phyloP scores from a whole-genome alignment of 2,888 invertebrate species.

The Andrena dorsata region DNA sequence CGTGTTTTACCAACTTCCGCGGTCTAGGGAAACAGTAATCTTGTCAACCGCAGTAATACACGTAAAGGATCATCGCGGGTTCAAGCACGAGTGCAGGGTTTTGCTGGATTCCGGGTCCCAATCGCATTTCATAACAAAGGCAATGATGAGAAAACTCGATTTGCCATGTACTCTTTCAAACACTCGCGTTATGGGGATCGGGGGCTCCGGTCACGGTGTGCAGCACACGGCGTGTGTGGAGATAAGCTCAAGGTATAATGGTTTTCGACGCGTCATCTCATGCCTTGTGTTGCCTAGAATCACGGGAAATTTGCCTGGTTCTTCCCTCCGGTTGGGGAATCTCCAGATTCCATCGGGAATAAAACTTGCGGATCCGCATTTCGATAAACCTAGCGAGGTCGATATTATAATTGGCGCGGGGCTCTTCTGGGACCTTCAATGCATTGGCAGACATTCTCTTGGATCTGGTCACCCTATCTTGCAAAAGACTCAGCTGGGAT shows the following conservation, averaged over 20 bases:
- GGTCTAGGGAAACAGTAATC: background rate
- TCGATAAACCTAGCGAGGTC: background rate
- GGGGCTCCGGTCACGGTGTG: background rate
- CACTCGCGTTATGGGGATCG: background rate
- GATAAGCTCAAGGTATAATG: background rate
- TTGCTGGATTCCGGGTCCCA: background rate
- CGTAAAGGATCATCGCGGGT: background rate
- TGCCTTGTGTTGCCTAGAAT: conserved; percentile 6
- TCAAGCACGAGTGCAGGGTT: conserved; percentile 2
- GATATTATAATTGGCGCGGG: background rate
- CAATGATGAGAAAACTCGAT: background rate
- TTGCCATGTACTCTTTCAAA: background rate
- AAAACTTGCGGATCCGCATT: too few relatives aligned
- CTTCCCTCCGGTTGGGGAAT: background rate
- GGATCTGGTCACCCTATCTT: background rate
- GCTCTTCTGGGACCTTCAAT: background rate
- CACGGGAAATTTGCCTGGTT: background rate
- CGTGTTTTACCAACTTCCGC: background rate
- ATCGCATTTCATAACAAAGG: background rate
- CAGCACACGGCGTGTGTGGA: background rate
- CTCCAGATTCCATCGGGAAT: background rate
- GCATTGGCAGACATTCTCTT: background rate
- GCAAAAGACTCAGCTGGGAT: conserved; percentile 10
- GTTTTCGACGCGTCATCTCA: background rate
- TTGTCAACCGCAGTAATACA: background rate